phyloP scores from a whole-genome alignment of 2,888 invertebrate species.

The Microctonus aethiopoides region DNA sequence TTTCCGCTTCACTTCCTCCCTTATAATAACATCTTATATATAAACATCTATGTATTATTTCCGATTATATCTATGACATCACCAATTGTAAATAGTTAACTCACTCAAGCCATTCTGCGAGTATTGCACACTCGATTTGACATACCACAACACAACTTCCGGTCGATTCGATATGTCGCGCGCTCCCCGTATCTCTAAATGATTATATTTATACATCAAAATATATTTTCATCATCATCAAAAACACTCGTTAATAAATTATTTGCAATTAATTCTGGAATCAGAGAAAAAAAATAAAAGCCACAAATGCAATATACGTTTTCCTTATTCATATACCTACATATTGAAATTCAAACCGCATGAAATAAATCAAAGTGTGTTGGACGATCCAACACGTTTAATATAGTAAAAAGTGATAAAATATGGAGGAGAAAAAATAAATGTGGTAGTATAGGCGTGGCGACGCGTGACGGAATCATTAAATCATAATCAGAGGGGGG shows the following conservation, averaged over 20 bases:
- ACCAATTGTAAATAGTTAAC: slow-evolving; percentile 1
- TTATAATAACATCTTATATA: background rate
- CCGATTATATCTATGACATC: background rate
- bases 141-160: slow-evolving; percentile 10
- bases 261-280: background rate
- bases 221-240: no score
- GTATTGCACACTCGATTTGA: slow-evolving; percentile 20
- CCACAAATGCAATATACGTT: background rate
- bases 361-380: slow-evolving; percentile 32
- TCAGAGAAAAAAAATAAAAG: background rate
- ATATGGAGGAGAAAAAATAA: slow-evolving; percentile 34
- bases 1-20: background rate
- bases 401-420: slow-evolving; percentile 23
- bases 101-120: slow-evolving; percentile 10
- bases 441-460: slow-evolving; percentile 30
- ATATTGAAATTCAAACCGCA: background rate
- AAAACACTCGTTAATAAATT: no score
- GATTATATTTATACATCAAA: background rate
- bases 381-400: background rate
- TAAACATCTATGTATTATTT: background rate
- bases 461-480: slow-evolving; percentile 51
- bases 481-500: slow-evolving; percentile 50
- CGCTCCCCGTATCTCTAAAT: no score
- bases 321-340: no score
- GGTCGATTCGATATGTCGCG: slow-evolving; percentile 20